phyloP scores from a whole-genome alignment of 2,888 invertebrate species.

The Amphiduros pacificus region DNA sequence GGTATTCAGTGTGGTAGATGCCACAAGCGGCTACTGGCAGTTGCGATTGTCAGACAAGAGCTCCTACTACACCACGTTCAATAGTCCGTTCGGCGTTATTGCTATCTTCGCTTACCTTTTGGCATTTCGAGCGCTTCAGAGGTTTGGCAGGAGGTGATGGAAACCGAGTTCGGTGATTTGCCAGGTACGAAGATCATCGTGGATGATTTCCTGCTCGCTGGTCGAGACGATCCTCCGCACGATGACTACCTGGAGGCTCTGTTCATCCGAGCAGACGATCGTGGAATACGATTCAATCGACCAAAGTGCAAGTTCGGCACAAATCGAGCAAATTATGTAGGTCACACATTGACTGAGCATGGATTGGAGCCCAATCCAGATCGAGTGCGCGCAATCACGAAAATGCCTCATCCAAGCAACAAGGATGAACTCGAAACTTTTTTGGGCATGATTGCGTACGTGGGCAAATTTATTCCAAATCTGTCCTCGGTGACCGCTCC shows the following conservation, averaged over 20 bases:
- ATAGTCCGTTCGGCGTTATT: conserved; percentile 26
- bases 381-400: not conserved
- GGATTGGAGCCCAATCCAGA: too few species aligned
- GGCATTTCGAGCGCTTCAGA: conserved; percentile 26
- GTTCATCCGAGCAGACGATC: not conserved
- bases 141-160: conserved; percentile 26
- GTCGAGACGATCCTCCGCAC: not conserved
- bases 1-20: conserved; percentile 29
- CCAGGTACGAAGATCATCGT: not conserved
- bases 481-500: conserved; percentile 12
- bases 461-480: conserved; percentile 25
- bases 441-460: conserved; percentile 27
- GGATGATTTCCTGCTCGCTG: not conserved
- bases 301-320: not conserved
- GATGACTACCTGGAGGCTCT: not conserved
- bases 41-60: conserved; percentile 17
- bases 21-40: conserved; percentile 19
- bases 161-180: conserved; percentile 9
- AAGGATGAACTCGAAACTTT: conserved; percentile 22
- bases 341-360: not conserved
- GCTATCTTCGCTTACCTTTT: conserved; percentile 28
- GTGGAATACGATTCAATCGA: not conserved
- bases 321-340: not conserved
- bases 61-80: conserved; percentile 27
- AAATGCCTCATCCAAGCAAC: conserved; percentile 1